Evolutionary conservation across 2,113 vertebrate genomes (phyloP).

Genomic region (Cettia cetti): DNA sequence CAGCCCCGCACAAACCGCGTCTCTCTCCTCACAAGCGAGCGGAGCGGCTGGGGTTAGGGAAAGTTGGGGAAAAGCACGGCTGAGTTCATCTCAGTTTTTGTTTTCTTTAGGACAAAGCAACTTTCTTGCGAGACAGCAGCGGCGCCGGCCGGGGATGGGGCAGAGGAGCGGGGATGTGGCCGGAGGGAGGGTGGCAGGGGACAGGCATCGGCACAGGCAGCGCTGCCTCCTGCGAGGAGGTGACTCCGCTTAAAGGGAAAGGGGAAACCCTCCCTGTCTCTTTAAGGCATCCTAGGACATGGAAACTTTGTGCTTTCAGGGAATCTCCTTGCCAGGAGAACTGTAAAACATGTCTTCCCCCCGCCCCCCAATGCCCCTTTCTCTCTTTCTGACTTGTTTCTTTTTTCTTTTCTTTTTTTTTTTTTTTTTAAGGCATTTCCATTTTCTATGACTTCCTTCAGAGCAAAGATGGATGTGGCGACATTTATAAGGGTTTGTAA

Average conservation of each 20-base stretch:
- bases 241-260: neutral
- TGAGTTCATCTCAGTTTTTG: neutral
- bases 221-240: neutral
- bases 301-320: constrained; percentile 63
- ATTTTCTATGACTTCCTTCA: no score
- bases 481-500: no score
- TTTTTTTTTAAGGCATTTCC: no score
- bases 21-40: neutral
- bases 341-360: constrained; percentile 60
- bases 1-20: neutral
- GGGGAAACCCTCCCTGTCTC: constrained; percentile 68
- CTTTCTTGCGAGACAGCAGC: neutral
- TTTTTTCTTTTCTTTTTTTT: no score
- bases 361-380: neutral
- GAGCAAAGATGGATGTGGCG: no score
- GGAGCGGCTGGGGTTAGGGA: neutral
- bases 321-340: constrained; percentile 66
- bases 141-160: neutral
- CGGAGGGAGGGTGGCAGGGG: neutral
- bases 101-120: constrained; percentile 15
- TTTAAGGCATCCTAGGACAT: constrained; percentile 62
- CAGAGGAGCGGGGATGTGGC: neutral
- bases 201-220: neutral
- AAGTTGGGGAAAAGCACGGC: neutral
- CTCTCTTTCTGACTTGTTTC: neutral